Evolutionary conservation across 2,888 invertebrate species (phyloP).

Genomic region (Selenia dentaria): DNA sequence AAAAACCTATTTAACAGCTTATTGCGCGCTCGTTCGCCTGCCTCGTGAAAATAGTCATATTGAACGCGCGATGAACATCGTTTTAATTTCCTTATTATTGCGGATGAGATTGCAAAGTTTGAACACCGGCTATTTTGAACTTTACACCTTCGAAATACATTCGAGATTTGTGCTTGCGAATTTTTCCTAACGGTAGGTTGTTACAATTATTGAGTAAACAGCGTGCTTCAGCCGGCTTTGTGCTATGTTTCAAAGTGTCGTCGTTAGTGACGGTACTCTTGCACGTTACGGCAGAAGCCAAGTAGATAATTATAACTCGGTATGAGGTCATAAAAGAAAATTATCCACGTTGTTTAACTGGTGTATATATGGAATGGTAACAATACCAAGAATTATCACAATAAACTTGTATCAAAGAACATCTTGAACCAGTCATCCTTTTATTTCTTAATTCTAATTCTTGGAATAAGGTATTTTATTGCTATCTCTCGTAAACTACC

Average conservation of each 20-base stretch:
- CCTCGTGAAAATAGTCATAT: constrained; percentile 15
- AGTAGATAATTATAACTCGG: no score
- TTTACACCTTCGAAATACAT: neutral
- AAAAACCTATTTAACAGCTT: constrained; percentile 21
- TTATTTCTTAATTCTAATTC: no score
- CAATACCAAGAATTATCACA: no score
- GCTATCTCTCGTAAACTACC: no score
- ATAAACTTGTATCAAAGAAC: no score
- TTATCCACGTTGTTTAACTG: no score
- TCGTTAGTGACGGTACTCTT: constrained; percentile 5
- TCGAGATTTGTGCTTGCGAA: neutral
- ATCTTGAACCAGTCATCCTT: no score
- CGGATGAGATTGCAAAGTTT: constrained; percentile 10
- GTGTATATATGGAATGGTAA: no score
- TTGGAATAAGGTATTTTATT: no score
- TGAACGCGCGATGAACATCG: constrained; percentile 21
- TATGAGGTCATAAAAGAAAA: no score
- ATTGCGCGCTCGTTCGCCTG: constrained; percentile 13
- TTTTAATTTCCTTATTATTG: constrained; percentile 33
- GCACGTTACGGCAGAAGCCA: no score
- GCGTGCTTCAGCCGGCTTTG: constrained; percentile 5
- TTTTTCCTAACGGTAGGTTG: constrained; percentile 3
- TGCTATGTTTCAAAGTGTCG: constrained; percentile 9
- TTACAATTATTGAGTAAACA: constrained; percentile 19
- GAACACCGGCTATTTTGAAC: constrained; percentile 1